Evolutionary conservation across 2,888 invertebrate species (phyloP), one percentile per base, ranked within the genome.

Genomic region (Eupithecia abbreviata): DNA sequence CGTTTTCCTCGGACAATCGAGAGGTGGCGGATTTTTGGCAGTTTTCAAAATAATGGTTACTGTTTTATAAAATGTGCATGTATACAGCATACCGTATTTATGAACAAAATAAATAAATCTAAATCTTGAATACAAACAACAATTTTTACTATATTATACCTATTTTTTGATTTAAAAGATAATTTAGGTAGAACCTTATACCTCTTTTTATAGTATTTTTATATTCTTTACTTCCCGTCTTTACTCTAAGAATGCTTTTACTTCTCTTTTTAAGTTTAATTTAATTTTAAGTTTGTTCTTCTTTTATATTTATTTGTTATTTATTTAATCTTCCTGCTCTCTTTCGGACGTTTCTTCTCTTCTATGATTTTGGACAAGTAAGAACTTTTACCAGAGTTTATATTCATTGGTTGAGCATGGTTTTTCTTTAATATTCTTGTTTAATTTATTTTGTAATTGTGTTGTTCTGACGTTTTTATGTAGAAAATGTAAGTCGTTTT

Each of bases 291-390:
- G 42, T 79, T 72, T 43, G 3, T 65, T 62, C 18, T 69, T 67
- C 58, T 73, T 58, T 69, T 65, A 55, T 78, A 79, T 78, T 55
- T 73, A 75, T 80, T 74, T 84, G 65, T 83, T 79, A 71, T 81
- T 78, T 77, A 76, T 78, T 81, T 82, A 81, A 77, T 82, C 67
- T 80, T 79, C 79, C 82, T 84, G 83, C 87, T 86, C 85, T 82
- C 83, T 84, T 85, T 47, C 83, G 83, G 76, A 80, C 68, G 51
- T 67, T 71, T 10, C 47, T 78, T 84, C 82, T 81, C 84, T 78
- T 81, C 80, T 74, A 78, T 82, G 81, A 51, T 82, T 79, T 84
- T 84, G 82, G 85, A 80, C 88, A 88, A 88, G 88, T 88, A 88
- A 88, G 88, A 78, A 73, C 78, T 78, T 73, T 73, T 78, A 75